phyloP scores from a whole-genome alignment of 23 tunicate genomes.

The Styela plicata region DNA sequence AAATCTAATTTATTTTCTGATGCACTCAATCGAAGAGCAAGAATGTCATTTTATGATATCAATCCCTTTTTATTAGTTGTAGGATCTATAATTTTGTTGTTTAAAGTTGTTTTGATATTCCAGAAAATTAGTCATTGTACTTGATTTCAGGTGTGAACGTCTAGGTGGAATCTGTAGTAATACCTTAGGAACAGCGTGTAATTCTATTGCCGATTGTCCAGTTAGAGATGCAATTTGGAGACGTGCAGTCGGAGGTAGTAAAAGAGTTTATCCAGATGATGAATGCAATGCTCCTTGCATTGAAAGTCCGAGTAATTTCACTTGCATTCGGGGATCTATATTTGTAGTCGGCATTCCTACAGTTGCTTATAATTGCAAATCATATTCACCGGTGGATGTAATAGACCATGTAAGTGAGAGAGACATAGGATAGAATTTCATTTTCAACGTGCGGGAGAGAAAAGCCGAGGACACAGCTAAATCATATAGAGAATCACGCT shows the following conservation, averaged over 20 bases:
- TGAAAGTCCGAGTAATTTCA: background rate
- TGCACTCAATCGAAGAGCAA: no score
- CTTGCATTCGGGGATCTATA: background rate
- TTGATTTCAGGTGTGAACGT: background rate
- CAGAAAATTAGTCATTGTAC: no score
- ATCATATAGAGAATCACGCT: no score
- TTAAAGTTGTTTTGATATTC: no score
- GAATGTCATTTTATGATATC: no score
- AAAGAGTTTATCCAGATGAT: background rate
- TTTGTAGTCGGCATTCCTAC: background rate
- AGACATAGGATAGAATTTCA: no score
- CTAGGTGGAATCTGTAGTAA: background rate
- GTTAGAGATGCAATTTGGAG: background rate
- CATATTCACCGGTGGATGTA: background rate
- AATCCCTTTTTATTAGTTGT: no score
- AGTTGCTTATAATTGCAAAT: background rate
- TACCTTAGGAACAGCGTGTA: conserved; percentile 38
- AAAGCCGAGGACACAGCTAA: no score
- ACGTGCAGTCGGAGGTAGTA: background rate
- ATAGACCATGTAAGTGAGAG: background rate
- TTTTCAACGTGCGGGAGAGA: no score
- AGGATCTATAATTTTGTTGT: no score
- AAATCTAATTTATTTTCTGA: no score
- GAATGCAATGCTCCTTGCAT: background rate
- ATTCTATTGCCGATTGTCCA: conserved; percentile 67